phyloP scores from a whole-genome alignment of 2,113 vertebrate species.

The Dicaeum eximium region DNA sequence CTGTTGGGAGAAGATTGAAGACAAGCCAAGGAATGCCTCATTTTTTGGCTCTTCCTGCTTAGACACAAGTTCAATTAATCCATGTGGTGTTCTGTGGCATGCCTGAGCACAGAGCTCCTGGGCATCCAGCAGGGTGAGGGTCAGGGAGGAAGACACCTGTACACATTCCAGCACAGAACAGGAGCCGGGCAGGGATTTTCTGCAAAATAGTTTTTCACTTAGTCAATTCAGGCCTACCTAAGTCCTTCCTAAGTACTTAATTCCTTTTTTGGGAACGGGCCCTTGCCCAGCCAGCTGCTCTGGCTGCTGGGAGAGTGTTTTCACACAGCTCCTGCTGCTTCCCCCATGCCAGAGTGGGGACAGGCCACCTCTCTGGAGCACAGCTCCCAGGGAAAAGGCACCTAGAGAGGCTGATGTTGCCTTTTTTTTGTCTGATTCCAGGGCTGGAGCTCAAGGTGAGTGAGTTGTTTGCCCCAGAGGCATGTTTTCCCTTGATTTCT shows the following conservation, averaged over 20 bases:
- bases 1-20: neutral
- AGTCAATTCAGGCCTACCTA: constrained; percentile 21
- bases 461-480: neutral
- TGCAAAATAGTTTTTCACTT: neutral
- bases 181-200: constrained; percentile 10
- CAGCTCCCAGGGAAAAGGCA: neutral
- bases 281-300: neutral
- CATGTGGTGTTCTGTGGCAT: neutral
- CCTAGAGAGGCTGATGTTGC: neutral
- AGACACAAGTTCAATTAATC: neutral
- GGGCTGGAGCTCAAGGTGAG: neutral
- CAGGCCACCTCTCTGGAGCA: neutral
- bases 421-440: neutral
- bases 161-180: neutral
- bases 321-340: neutral
- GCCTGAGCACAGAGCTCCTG: neutral
- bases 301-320: neutral
- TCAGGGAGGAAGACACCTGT: neutral
- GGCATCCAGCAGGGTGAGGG: neutral
- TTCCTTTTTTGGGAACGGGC: neutral
- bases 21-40: neutral
- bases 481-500: neutral
- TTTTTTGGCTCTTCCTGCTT: neutral
- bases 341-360: rapidly evolving
- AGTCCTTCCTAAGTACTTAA: constrained; percentile 42